Base-by-base conservation (phyloP, 2,797 vertebrate genomes). In the Acanthis flammea region DNA sequence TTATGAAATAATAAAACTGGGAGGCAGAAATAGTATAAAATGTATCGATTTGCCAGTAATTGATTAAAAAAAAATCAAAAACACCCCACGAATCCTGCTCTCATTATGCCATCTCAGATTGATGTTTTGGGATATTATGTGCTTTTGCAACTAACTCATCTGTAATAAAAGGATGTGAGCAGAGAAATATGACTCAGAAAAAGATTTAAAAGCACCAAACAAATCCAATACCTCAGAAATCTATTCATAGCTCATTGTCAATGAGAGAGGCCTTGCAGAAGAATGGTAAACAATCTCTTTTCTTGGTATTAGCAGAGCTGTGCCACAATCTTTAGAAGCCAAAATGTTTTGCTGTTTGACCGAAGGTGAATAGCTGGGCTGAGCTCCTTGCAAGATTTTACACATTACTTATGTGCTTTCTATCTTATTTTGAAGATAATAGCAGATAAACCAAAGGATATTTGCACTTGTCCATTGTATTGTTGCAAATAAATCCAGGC, bases 41-140 rank as follows among this genome's bases (percentile, higher is more conserved):
- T 66, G 14, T 93, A 96, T 96, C 37, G 89, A 94, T 97, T 97
- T 72, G 53, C 50, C 61, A 87, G 79, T 96, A 95, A 92, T 82
- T 92, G 91, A 97, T 92, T 76, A 28, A 44, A 58, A 54, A 53
- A 86, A 53, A 86, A 51, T 22, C 10, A 66, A 63, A 77, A 82
- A 58, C 30, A 48, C 41, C 19, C 27, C 72, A 89, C 76, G 73
- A 86, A 42, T 95, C 53, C 90, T 96, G 74, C 37, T 97, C 54
- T 96, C 72, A 83, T 96, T 96, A 88, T 87, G 90, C 70, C 87
- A 95, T 97, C 86, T 93, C 62, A 48, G 68, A 96, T 92, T 91
- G 90, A 96, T 88, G 57, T 83, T 96, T 95, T 94, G 60, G 76
- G 81, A 79, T 83, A 68, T 95, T 95, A 95, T 63, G 47, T 93